phyloP scores from a whole-genome alignment of 2,113 vertebrate species.

The Grammomys surdaster region DNA sequence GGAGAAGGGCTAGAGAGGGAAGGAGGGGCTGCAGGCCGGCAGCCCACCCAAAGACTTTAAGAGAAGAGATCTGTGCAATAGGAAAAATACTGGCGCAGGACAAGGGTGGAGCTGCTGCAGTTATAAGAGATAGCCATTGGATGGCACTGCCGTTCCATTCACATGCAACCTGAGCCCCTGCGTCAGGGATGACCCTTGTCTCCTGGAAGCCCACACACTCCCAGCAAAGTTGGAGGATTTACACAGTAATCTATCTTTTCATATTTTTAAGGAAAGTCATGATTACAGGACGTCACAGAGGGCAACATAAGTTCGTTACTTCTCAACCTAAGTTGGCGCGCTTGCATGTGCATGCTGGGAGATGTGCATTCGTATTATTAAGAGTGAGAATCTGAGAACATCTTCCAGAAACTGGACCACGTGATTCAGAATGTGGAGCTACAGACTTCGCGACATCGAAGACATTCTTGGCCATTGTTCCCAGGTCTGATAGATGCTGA shows the following conservation, averaged over 20 bases:
- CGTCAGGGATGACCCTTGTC: background rate
- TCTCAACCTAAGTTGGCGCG: background rate
- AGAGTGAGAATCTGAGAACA: background rate
- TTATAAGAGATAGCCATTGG: slow-evolving; percentile 24
- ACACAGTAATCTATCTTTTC: background rate
- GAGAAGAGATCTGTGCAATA: background rate
- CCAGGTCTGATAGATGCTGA: background rate
- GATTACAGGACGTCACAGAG: background rate
- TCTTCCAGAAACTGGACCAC: background rate
- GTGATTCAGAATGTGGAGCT: background rate
- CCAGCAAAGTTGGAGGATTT: slow-evolving; percentile 17
- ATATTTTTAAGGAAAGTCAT: background rate
- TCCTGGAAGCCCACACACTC: background rate
- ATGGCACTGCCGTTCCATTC: slow-evolving; percentile 62
- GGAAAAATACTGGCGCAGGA: background rate
- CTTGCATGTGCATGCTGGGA: background rate
- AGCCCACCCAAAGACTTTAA: background rate
- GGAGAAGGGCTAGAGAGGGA: background rate
- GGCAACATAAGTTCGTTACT: background rate
- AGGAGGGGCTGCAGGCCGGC: background rate
- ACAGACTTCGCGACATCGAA: background rate
- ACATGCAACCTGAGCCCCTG: background rate
- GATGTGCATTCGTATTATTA: background rate
- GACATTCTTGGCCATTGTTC: background rate
- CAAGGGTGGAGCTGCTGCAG: background rate